phyloP scores from a whole-genome alignment of 2,113 vertebrate genomes.

The Spizaetus ornatus region DNA sequence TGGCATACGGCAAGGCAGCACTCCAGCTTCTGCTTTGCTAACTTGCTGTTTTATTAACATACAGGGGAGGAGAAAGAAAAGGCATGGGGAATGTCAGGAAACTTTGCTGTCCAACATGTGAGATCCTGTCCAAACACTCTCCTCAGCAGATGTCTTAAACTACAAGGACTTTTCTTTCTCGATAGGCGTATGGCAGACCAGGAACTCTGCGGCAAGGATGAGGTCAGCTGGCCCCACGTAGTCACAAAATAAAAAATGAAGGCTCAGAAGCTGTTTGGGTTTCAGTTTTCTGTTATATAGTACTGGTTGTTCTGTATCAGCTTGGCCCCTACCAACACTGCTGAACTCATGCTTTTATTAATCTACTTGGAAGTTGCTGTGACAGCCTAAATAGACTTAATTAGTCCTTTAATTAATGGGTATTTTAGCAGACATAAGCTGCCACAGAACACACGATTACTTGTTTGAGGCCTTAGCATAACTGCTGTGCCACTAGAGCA shows the following conservation, averaged over 20 bases:
- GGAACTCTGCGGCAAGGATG: neutral
- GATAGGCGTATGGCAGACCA: neutral
- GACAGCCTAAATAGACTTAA: neutral
- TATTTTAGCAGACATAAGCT: neutral
- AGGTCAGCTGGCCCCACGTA: neutral
- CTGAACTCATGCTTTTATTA: neutral
- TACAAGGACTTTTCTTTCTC: conserved; percentile 6
- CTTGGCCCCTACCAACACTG: neutral
- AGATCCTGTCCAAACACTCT: neutral
- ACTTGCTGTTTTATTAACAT: neutral
- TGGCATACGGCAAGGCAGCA: neutral
- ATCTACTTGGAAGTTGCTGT: neutral
- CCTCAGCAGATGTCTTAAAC: conserved; percentile 6
- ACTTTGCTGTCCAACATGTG: neutral
- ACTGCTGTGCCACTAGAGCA: neutral
- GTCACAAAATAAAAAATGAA: neutral
- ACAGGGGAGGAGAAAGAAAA: neutral
- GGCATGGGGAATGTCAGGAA: neutral
- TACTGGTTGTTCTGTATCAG: neutral
- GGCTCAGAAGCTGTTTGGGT: neutral
- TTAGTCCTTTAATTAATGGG: neutral
- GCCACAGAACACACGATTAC: neutral
- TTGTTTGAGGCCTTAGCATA: neutral
- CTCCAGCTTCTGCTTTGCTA: neutral
- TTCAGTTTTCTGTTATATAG: neutral